These are phyloP conservation scores for Penaeus vannamei DNA, from an alignment of 1,140 invertebrate genomes.

Conservation along the genomic window DNA sequence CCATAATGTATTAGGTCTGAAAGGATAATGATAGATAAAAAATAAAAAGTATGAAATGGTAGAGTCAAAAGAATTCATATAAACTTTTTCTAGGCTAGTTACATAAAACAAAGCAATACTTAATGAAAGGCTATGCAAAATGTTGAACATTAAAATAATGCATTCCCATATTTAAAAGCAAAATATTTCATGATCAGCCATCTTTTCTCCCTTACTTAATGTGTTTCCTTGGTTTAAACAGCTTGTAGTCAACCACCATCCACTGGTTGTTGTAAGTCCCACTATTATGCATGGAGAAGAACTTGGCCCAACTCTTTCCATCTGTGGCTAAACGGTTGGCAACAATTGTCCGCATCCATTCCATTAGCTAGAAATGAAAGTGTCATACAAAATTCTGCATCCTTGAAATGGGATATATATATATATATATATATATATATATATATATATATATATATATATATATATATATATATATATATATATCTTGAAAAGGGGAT, in stretches of 20 bases:
- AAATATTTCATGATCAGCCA: background rate
- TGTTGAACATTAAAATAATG: background rate
- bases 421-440: no score
- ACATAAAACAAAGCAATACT: no score
- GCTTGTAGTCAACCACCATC: constrained; percentile 84
- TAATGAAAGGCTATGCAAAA: no score
- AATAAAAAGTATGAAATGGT: background rate
- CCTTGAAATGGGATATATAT: background rate
- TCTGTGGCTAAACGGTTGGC: constrained; percentile 85
- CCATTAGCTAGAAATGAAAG: constrained; percentile 76
- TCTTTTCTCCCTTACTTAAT: constrained; percentile 54
- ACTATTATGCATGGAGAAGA: constrained; percentile 79
- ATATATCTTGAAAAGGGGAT: no score
- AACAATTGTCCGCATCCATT: constrained; percentile 86
- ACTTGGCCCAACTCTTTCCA: constrained; percentile 81
- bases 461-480: no score
- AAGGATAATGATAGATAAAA: background rate
- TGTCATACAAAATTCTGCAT: background rate
- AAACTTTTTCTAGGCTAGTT: background rate
- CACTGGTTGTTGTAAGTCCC: constrained; percentile 92
- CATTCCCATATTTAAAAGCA: background rate
- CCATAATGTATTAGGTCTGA: constrained; percentile 76
- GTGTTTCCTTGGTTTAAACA: constrained; percentile 74
- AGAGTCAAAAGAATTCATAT: background rate
- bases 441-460: no score